These are phyloP conservation scores for Nycticorax nycticorax DNA, from an alignment of 2,113 vertebrate species.

Conservation along the genomic window DNA sequence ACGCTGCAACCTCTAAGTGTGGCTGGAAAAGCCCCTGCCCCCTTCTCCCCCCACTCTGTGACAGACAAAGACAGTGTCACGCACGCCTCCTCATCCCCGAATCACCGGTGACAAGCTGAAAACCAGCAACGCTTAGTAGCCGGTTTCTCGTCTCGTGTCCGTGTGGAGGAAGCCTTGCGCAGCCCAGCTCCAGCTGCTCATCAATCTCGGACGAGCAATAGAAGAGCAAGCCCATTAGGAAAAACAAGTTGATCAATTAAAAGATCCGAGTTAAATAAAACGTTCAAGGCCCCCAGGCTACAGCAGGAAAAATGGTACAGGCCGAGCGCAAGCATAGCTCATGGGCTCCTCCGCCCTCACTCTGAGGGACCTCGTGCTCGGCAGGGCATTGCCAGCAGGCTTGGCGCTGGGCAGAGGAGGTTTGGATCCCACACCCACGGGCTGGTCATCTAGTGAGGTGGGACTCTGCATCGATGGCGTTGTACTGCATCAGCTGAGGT, in stretches of 20 bases:
- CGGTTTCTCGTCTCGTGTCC: neutral
- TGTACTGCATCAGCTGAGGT: neutral
- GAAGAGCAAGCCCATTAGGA: constrained; percentile 10
- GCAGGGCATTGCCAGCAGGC: neutral
- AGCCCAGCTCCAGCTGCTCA: neutral
- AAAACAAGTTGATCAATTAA: constrained; percentile 43
- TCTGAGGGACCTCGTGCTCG: neutral
- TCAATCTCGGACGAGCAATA: neutral
- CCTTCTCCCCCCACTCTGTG: neutral
- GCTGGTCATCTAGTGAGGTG: neutral
- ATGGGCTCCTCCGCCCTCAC: neutral
- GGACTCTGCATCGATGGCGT: neutral
- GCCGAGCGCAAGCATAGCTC: neutral
- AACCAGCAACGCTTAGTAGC: neutral
- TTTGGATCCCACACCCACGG: neutral
- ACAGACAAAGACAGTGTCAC: constrained; percentile 21
- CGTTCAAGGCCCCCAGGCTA: neutral
- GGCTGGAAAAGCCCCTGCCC: neutral
- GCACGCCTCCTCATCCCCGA: neutral
- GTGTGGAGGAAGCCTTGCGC: neutral
- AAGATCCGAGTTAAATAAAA: constrained; percentile 44
- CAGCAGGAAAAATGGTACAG: neutral
- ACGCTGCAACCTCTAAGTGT: neutral
- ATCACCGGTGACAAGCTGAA: neutral
- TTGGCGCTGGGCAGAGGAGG: neutral